These are phyloP conservation scores for Hydrocynus forskahlii DNA, from an alignment of 2,797 vertebrate genomes.

Conservation along the genomic window DNA sequence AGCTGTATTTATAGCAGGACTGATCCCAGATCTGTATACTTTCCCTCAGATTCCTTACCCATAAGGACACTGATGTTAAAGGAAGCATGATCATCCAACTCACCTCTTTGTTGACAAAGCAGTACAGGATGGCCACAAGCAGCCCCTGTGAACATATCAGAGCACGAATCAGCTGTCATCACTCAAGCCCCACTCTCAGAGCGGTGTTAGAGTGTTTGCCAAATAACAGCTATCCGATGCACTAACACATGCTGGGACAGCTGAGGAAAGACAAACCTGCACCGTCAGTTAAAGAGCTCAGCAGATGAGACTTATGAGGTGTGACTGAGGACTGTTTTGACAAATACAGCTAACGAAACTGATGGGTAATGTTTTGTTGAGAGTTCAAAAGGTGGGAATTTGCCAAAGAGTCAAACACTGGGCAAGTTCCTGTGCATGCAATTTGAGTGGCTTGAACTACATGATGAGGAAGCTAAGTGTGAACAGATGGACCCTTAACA, in stretches of 20 bases:
- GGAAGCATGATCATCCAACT: conserved; percentile 53
- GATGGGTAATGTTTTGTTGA: neutral
- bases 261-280: neutral
- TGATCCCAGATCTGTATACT: neutral
- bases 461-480: conserved; percentile 5
- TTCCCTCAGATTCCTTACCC: neutral
- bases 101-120: conserved; percentile 98
- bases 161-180: neutral
- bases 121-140: conserved; percentile 96
- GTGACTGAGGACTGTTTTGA: neutral
- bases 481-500: conserved; percentile 31
- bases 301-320: neutral
- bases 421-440: neutral
- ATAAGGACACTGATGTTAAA: neutral
- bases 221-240: neutral
- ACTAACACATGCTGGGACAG: neutral
- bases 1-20: neutral
- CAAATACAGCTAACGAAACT: neutral
- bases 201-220: neutral
- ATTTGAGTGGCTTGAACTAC: neutral
- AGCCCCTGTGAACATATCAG: conserved; percentile 83
- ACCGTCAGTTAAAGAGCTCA: neutral
- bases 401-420: neutral
- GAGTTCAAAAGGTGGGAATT: neutral
- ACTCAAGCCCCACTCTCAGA: neutral